These are phyloP conservation scores for Chymomyza amoena DNA, from an alignment of 2,888 invertebrate genomes.

Conservation along the genomic window DNA sequence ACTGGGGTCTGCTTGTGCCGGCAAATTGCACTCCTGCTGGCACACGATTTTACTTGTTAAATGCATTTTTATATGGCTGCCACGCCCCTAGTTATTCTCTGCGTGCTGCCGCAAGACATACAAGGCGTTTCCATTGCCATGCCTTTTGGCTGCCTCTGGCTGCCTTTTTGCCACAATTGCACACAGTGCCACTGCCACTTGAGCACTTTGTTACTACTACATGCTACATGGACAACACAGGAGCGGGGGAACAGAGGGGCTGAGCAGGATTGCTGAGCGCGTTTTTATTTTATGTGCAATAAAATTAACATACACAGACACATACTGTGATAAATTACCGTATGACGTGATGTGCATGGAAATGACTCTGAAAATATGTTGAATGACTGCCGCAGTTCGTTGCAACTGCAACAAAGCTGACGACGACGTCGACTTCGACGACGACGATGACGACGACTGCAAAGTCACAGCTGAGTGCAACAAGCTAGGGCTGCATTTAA, in stretches of 20 bases:
- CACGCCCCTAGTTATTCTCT: constrained; percentile 33
- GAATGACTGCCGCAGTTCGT: constrained; percentile 54
- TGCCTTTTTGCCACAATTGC: background rate
- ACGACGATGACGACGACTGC: background rate
- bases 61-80: constrained; percentile 65
- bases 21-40: constrained; percentile 37
- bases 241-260: background rate
- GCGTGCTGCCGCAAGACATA: constrained; percentile 6
- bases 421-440: background rate
- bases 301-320: constrained; percentile 77
- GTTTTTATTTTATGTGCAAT: constrained; percentile 72
- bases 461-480: constrained; percentile 12
- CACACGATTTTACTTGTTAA: constrained; percentile 63
- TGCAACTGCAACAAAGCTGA: background rate
- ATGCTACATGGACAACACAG: background rate
- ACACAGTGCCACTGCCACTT: background rate
- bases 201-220: constrained; percentile 11
- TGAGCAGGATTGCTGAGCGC: background rate
- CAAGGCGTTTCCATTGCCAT: background rate
- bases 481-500: constrained; percentile 39
- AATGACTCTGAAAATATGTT: constrained; percentile 71
- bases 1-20: background rate
- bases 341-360: constrained; percentile 73
- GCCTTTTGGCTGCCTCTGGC: constrained; percentile 4
- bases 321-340: constrained; percentile 76